Base-by-base conservation (phyloP, 2,113 vertebrate species). In the Cyprinodon tularosa region DNA sequence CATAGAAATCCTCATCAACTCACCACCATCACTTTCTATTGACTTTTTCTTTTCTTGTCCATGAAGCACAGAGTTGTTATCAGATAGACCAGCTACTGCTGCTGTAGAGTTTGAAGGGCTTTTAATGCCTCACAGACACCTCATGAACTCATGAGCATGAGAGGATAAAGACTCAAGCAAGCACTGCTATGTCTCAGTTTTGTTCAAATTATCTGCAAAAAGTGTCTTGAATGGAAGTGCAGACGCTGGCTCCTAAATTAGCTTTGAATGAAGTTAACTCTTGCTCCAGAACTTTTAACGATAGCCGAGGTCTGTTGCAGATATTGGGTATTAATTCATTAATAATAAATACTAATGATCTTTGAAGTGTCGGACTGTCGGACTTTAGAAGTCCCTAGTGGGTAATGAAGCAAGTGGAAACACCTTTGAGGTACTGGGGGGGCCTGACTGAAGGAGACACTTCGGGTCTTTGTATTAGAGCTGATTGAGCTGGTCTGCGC, bases 311-410 rank as follows among this genome's bases (percentile, higher is more conserved):
- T 86, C 87, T 90, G 91, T 87, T 78, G 86, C 79, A 91, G 81
- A 90, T 93, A 92, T 92, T 90, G 89, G 89, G 83, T 81, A 93
- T 91, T 93, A 95, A 92, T 88, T 71, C 91, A 94, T 94, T 93
- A 94, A 95, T 94, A 94, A 94, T 94, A 84, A 70, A 95, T 94
- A 74, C 88, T 88, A 93, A 92, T 91, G 88, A 93, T 88, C 90
- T 94, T 93, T 92, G 89, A 93, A 91, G 89, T 67, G 78, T 40
- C 68, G 85, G 48, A 81, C 74, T 86, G 80, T 85, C 84, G 88
- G 85, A 90, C 90, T 84, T 90, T 82, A 87, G 86, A 88, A 85
- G 88, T 83, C 88, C 86, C 87, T 48, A 89, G 85, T 62, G 90
- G 79, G 85, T 93, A 93, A 92, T 92, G 91, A 91, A 91, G 84